These are phyloP conservation scores for Corythaeola cristata DNA, from an alignment of 2,113 vertebrate genomes.

Conservation along the genomic window DNA sequence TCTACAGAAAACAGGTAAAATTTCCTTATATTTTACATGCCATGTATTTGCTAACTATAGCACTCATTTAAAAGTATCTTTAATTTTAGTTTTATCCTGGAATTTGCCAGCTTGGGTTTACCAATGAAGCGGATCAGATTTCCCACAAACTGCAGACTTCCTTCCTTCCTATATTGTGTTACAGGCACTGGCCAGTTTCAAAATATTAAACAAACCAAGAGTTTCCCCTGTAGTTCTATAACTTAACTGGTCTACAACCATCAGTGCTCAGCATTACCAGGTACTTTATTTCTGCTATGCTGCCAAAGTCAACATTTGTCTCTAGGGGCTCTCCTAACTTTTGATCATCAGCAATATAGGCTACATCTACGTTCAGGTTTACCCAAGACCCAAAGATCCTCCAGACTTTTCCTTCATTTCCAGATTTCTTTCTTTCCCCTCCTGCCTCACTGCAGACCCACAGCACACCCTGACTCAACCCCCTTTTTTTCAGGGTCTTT, in stretches of 20 bases:
- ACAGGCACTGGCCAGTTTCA: neutral
- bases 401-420: neutral
- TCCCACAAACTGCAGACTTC: neutral
- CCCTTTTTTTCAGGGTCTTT: neutral
- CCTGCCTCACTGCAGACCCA: neutral
- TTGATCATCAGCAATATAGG: neutral
- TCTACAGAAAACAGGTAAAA: neutral
- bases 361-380: neutral
- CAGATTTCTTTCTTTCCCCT: neutral
- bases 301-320: neutral
- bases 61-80: neutral
- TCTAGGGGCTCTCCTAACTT: neutral
- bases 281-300: neutral
- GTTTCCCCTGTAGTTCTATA: neutral
- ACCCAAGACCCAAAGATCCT: neutral
- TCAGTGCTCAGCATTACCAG: neutral
- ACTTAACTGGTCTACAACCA: neutral
- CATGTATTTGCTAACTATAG: neutral
- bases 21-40: neutral
- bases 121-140: neutral
- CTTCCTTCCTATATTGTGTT: neutral
- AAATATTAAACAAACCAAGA: neutral
- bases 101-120: neutral
- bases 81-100: neutral
- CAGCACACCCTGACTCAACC: neutral